Evolutionary conservation across 2,888 invertebrate genomes (phyloP), one percentile per base, ranked within the genome.

Genomic region (Rambutsinella grinnellia): DNA sequence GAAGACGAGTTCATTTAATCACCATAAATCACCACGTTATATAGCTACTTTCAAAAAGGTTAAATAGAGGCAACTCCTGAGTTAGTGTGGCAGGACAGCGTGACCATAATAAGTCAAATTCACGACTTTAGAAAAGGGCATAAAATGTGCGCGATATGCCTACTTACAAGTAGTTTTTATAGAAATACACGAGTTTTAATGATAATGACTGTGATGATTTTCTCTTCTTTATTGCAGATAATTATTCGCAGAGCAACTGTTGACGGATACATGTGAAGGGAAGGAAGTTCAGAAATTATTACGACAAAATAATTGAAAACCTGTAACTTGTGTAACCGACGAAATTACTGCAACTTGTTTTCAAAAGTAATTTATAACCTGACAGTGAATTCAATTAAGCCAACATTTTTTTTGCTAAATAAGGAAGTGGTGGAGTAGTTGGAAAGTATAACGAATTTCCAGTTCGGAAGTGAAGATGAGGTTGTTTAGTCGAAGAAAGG

Each of bases 291-390:
- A n/a, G n/a, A n/a, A n/a, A n/a, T n/a, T n/a, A n/a, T n/a, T n/a
- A n/a, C n/a, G n/a, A n/a, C n/a, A n/a, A n/a, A n/a, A n/a, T n/a
- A n/a, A n/a, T n/a, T n/a, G n/a, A n/a, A n/a, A n/a, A n/a, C n/a
- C n/a, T n/a, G n/a, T n/a, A 58, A 58, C 13, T 27, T 28, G 27
- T 49, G 13, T 60, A 27, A 69, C 60, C 44, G 21, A 26, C n/a
- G 17, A 2, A 67, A 56, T 17, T 65, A 24, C 65, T 17, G 23
- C 21, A 6, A 24, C 26, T 28, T 26, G 2, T 23, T 24, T 56
- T 56, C 19, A 36, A 3, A 56, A 46, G 17, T 21, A 28, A 67
- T 26, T 36, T 53, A 57, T 44, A n/a, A 28, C 89, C 83, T n/a
- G 3, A 15, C 28, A 58, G 17, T 26, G 17, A 58, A 10, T 56